Percentiles rank a stretch among this genome's conserved stretches.
phyloP scores from a whole-genome alignment of 2,113 vertebrate genomes.

The Urocynchramus pylzowi region DNA sequence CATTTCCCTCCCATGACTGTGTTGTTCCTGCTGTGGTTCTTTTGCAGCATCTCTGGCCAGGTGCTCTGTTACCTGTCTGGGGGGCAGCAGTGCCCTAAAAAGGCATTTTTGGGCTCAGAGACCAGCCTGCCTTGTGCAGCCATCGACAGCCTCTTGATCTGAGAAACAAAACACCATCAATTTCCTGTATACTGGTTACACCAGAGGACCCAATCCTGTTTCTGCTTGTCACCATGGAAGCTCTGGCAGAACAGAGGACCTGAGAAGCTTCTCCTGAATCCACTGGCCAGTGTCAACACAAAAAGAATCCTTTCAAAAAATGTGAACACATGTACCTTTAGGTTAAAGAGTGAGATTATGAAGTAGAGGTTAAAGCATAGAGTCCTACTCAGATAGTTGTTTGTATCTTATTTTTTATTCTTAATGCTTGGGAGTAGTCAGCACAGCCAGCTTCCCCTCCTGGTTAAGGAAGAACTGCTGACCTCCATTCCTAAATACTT shows the following conservation, averaged over 20 bases:
- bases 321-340: accelerated
- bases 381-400: not conserved
- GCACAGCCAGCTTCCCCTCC: not conserved
- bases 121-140: not conserved
- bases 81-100: not conserved
- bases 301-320: not conserved
- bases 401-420: not conserved
- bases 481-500: not conserved
- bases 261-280: not conserved
- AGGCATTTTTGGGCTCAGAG: not conserved
- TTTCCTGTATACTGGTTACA: not conserved
- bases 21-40: not conserved
- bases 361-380: not conserved
- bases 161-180: not conserved
- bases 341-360: not conserved
- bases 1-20: accelerated
- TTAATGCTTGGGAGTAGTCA: not conserved
- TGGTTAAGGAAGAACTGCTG: not conserved
- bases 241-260: not conserved
- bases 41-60: not conserved
- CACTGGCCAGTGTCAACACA: not conserved
- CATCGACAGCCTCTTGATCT: not conserved
- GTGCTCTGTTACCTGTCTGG: not conserved
- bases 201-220: not conserved
- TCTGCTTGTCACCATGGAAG: not conserved